Evolutionary conservation across 2,113 vertebrate genomes (phyloP).

Genomic region (Eurypyga helias): DNA sequence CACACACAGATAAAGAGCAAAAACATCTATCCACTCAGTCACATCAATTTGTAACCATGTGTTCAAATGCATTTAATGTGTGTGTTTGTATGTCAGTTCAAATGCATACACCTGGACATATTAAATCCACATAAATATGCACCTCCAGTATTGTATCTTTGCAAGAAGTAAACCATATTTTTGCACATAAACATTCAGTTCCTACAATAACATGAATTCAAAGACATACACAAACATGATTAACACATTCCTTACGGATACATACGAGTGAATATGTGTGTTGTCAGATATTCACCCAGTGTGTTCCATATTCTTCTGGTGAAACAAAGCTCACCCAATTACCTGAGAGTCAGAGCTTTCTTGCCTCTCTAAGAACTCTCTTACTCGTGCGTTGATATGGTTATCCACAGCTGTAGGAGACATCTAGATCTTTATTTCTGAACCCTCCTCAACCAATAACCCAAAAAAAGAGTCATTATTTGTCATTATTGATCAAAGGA

Average conservation of each 20-base stretch:
- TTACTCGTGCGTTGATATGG: background rate
- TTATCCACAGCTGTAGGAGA: background rate
- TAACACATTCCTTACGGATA: background rate
- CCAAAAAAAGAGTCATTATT: background rate
- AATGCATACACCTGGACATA: background rate
- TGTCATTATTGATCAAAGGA: background rate
- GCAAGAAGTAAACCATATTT: background rate
- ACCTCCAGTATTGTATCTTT: background rate
- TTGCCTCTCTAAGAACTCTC: background rate
- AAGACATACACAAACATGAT: background rate
- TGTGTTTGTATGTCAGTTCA: background rate
- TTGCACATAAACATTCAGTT: background rate
- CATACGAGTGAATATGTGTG: background rate
- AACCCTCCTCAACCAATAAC: background rate
- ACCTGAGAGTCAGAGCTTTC: background rate
- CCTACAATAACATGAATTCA: background rate
- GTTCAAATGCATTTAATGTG: background rate
- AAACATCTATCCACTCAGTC: background rate
- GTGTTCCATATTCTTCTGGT: background rate
- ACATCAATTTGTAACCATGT: background rate
- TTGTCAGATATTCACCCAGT: background rate
- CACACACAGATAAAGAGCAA: background rate
- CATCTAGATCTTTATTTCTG: background rate
- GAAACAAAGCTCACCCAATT: background rate
- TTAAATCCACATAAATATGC: background rate